A percentile compares a stretch with the other conserved stretches of the same genome.
Conservation (phyloP, 2,797 vertebrate genomes). For the Octomys mimax region DNA sequence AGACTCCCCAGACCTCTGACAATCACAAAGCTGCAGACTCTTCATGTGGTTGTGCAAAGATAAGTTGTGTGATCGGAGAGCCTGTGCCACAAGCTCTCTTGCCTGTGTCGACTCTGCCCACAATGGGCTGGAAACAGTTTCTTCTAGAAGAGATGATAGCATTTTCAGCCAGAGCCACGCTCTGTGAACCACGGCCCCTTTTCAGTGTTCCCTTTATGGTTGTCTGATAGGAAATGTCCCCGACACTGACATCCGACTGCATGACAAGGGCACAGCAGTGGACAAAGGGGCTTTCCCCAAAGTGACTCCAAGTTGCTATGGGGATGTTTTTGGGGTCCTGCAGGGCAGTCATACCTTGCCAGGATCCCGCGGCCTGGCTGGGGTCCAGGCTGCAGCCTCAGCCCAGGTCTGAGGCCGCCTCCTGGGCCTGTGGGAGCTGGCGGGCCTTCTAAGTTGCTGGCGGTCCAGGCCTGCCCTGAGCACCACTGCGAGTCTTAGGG, state of each 20-base stretch:
- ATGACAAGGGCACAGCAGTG: constrained; percentile 61
- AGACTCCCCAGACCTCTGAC: not conserved
- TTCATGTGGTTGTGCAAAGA: not conserved
- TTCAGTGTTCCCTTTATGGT: not conserved
- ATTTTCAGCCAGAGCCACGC: not conserved
- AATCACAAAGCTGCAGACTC: not conserved
- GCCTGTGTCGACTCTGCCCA: not conserved
- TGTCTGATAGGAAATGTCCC: constrained; percentile 73
- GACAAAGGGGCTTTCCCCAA: constrained; percentile 59
- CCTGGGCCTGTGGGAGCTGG: not conserved
- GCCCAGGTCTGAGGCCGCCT: not conserved
- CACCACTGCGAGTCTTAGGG: too few relatives aligned
- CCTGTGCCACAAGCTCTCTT: not conserved
- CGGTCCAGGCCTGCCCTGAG: not conserved
- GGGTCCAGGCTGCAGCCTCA: not conserved
- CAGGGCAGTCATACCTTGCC: constrained; percentile 56
- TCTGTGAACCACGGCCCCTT: not conserved
- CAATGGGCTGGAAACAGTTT: constrained; percentile 48
- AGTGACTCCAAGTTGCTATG: not conserved
- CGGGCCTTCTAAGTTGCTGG: not conserved
- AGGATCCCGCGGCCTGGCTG: constrained; percentile 51
- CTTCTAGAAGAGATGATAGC: not conserved
- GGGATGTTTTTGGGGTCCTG: constrained; percentile 49
- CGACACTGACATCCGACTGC: constrained; percentile 68
- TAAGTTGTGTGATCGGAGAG: not conserved